Conservation (phyloP, 2,113 vertebrate species). For the Mormoops blainvillei region DNA sequence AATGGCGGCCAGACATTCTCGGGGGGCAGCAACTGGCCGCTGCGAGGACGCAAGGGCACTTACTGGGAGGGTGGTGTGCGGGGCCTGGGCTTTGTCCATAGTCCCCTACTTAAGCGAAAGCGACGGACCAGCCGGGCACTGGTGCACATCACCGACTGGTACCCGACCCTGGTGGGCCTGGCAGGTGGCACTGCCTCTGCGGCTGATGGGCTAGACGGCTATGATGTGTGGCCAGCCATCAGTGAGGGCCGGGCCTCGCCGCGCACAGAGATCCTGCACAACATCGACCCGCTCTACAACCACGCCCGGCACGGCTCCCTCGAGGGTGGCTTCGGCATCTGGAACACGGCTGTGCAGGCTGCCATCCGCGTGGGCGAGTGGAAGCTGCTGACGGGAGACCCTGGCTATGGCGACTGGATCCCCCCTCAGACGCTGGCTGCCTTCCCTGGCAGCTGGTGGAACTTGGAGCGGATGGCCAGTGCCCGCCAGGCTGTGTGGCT, state of each 20-base stretch:
- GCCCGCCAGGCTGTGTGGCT: constrained; percentile 91
- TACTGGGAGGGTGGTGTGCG: constrained; percentile 98
- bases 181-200: constrained; percentile 88
- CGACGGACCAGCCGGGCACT: constrained; percentile 88
- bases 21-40: constrained; percentile 96
- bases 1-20: constrained; percentile 96
- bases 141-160: constrained; percentile 98
- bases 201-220: constrained; percentile 87
- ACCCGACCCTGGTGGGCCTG: constrained; percentile 91
- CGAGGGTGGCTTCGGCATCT: constrained; percentile 89
- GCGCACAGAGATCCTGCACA: constrained; percentile 93
- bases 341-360: constrained; percentile 95
- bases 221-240: constrained; percentile 92
- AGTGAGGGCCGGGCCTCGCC: constrained; percentile 92
- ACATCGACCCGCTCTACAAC: constrained; percentile 96
- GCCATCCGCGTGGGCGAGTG: constrained; percentile 93
- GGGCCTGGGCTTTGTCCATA: constrained; percentile 95
- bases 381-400: constrained; percentile 96
- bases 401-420: constrained; percentile 96
- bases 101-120: constrained; percentile 90
- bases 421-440: constrained; percentile 90
- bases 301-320: constrained; percentile 89
- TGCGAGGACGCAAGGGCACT: constrained; percentile 95
- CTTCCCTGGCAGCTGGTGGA: constrained; percentile 95
- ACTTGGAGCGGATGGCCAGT: constrained; percentile 89